Percentiles rank a stretch among this genome's conserved stretches.
Evolutionary conservation across 2,797 vertebrate genomes (phyloP).

Genomic region (Phalanger gymnotis): DNA sequence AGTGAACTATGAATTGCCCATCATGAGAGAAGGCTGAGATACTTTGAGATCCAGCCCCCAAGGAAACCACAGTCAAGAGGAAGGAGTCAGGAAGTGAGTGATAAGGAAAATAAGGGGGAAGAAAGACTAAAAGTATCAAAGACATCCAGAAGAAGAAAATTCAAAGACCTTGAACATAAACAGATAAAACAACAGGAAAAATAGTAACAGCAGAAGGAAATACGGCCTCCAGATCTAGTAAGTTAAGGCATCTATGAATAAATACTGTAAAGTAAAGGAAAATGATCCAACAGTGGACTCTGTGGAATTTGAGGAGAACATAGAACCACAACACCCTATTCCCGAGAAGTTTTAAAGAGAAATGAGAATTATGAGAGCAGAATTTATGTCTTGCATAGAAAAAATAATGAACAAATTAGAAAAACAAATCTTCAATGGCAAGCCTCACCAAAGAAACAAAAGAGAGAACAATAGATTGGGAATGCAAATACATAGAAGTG

Average conservation of each 20-base stretch:
- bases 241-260: not conserved
- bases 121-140: not conserved
- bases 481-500: not conserved
- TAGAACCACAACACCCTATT: not conserved
- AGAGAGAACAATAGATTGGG: not conserved
- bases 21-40: not conserved
- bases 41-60: not conserved
- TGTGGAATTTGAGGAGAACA: not conserved
- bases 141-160: not conserved
- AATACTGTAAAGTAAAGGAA: not conserved
- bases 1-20: not conserved
- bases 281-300: not conserved
- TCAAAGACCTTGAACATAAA: not conserved
- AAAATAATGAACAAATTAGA: not conserved
- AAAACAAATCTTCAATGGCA: not conserved
- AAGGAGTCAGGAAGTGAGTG: not conserved
- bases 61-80: not conserved
- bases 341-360: not conserved
- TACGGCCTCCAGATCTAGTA: not conserved
- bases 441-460: not conserved
- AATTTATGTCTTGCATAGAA: not conserved
- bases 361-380: not conserved
- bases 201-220: not conserved
- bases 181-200: not conserved
- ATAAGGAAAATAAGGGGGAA: not conserved